Conservation (phyloP, 2,113 vertebrate species). For the Agapornis roseicollis region DNA sequence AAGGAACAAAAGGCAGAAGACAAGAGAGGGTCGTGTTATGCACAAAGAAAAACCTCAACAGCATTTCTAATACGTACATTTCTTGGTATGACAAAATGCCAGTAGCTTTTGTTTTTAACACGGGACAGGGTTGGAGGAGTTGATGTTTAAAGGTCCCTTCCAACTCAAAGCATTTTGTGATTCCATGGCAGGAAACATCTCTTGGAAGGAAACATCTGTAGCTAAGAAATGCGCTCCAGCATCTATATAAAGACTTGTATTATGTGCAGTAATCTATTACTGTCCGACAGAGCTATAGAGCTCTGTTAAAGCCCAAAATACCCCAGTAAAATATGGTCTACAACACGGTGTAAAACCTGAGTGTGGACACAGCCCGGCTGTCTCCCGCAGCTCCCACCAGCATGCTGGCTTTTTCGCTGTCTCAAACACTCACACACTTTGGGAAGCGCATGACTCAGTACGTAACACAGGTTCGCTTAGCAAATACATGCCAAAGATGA, state of each 20-base stretch:
- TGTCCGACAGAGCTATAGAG: neutral
- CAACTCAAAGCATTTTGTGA: neutral
- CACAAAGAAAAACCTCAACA: neutral
- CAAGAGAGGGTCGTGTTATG: too few relatives aligned
- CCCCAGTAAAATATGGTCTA: fast-evolving
- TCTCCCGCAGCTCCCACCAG: neutral
- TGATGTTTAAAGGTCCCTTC: neutral
- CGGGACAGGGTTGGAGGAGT: neutral
- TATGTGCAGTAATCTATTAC: neutral
- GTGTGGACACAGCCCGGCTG: neutral
- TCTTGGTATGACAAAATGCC: neutral
- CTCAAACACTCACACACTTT: neutral
- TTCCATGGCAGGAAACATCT: slow-evolving; percentile 44
- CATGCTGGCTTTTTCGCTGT: neutral
- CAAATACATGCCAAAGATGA: neutral
- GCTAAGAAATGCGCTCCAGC: neutral
- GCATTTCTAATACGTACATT: neutral
- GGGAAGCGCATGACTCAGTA: neutral
- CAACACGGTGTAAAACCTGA: neutral
- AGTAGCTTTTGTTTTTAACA: slow-evolving; percentile 41
- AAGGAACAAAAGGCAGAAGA: neutral
- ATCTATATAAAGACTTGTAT: neutral
- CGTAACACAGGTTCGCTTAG: neutral
- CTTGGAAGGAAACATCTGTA: slow-evolving; percentile 72
- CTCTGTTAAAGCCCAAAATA: neutral